These are phyloP conservation scores for Rhinichthys osculus DNA, from an alignment of 2,797 vertebrate species.

Conservation along the genomic window DNA sequence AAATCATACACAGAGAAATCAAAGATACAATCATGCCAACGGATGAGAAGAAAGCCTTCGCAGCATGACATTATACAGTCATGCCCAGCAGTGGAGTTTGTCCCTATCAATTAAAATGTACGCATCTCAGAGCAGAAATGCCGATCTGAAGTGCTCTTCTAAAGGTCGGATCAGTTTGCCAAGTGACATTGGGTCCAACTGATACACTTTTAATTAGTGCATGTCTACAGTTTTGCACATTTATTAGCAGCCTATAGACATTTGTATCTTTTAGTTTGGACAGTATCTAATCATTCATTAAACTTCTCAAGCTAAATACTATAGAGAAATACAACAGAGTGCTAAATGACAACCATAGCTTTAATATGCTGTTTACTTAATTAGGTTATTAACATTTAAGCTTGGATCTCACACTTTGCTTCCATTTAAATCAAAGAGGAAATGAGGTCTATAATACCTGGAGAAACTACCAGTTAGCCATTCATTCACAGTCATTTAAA, in stretches of 20 bases:
- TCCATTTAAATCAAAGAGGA: neutral
- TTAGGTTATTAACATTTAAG: slow-evolving; percentile 14
- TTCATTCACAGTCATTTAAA: neutral
- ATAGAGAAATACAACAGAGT: slow-evolving; percentile 6
- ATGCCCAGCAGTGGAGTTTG: slow-evolving; percentile 51
- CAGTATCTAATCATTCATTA: slow-evolving; percentile 31
- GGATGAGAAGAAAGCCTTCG: slow-evolving; percentile 40
- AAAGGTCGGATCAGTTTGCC: slow-evolving; percentile 56
- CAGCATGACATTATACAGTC: slow-evolving; percentile 55
- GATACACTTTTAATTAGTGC: slow-evolving; percentile 61
- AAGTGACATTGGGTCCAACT: slow-evolving; percentile 48
- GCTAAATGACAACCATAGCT: neutral
- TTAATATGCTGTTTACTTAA: neutral
- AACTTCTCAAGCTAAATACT: slow-evolving; percentile 11
- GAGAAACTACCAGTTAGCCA: neutral
- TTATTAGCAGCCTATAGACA: slow-evolving; percentile 38
- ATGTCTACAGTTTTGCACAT: slow-evolving; percentile 44
- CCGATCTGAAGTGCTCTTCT: slow-evolving; percentile 44
- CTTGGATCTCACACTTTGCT: neutral
- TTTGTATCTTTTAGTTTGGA: slow-evolving; percentile 23
- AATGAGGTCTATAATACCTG: neutral
- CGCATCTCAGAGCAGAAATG: slow-evolving; percentile 40
- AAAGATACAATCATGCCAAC: slow-evolving; percentile 60
- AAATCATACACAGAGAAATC: slow-evolving; percentile 59
- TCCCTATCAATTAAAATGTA: slow-evolving; percentile 58